Evolutionary conservation across 2,888 invertebrate genomes (phyloP).

Genomic region (Rambutsinella grinnellia): DNA sequence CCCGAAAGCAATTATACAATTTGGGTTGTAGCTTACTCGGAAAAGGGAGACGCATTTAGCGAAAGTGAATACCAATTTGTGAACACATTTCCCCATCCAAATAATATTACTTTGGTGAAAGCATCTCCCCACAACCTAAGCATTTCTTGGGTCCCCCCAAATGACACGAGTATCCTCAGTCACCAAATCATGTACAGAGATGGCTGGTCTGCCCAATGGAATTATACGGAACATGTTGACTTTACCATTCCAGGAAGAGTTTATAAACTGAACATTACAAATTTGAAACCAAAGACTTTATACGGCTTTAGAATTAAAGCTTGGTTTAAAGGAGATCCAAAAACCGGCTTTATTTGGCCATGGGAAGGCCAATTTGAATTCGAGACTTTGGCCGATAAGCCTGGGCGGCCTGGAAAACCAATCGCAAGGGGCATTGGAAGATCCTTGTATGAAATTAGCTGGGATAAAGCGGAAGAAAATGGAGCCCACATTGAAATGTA

Average conservation of each 20-base stretch:
- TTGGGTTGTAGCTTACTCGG: constrained; percentile 71
- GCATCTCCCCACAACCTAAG: constrained; percentile 76
- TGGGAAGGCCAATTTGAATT: constrained; percentile 76
- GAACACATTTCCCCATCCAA: constrained; percentile 81
- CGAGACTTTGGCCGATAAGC: constrained; percentile 71
- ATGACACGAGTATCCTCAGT: constrained; percentile 69
- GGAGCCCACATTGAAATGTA: constrained; percentile 83
- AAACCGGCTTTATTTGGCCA: constrained; percentile 79
- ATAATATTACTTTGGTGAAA: constrained; percentile 74
- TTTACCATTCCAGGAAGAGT: constrained; percentile 37
- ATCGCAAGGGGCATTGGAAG: constrained; percentile 80
- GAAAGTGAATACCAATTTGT: constrained; percentile 76
- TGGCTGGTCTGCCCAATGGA: constrained; percentile 60
- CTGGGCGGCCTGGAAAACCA: constrained; percentile 83
- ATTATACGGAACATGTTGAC: constrained; percentile 45
- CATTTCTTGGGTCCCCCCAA: constrained; percentile 78
- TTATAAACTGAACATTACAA: constrained; percentile 63
- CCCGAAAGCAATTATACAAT: constrained; percentile 80
- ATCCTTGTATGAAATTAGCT: constrained; percentile 82
- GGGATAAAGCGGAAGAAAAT: constrained; percentile 83
- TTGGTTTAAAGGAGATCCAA: constrained; percentile 74
- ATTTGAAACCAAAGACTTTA: constrained; percentile 80
- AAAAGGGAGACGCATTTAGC: constrained; percentile 73
- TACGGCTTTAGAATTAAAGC: constrained; percentile 82
- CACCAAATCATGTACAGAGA: constrained; percentile 59